Evolutionary conservation across 1,140 invertebrate species (phyloP).

Genomic region (Berghia stephanieae): DNA sequence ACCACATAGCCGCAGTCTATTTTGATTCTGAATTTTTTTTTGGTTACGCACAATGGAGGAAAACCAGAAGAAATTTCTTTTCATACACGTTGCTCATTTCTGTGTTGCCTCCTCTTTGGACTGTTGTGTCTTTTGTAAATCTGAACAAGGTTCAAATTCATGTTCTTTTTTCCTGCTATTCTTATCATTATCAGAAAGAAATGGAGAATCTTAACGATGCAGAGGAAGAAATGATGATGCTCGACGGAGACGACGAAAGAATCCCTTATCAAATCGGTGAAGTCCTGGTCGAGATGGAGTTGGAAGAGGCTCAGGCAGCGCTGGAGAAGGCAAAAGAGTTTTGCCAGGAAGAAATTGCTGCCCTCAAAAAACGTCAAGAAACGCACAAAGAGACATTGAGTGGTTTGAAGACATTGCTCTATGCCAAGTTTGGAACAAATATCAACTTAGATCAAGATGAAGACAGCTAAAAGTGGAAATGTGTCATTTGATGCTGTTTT

Average conservation of each 20-base stretch:
- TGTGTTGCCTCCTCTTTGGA: too few relatives aligned
- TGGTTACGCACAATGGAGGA: too few relatives aligned
- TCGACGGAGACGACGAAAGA: conserved; percentile 76
- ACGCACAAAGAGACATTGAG: conserved; percentile 82
- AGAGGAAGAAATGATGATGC: conserved; percentile 83
- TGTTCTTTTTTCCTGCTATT: conserved; percentile 32
- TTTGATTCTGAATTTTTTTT: too few relatives aligned
- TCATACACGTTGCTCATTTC: too few relatives aligned
- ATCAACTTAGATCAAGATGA: conserved; percentile 95
- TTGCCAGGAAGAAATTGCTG: conserved; percentile 76
- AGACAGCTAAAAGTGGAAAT: conserved; percentile 44
- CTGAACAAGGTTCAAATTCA: too few relatives aligned
- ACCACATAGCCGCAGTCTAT: too few relatives aligned
- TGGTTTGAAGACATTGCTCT: conserved; percentile 88
- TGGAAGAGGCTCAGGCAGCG: conserved; percentile 81
- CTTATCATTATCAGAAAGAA: conserved; percentile 77
- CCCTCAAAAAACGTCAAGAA: conserved; percentile 76
- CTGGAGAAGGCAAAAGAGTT: conserved; percentile 81
- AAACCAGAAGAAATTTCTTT: too few relatives aligned
- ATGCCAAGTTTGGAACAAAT: conserved; percentile 94
- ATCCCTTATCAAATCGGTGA: conserved; percentile 82
- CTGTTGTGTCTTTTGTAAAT: too few relatives aligned
- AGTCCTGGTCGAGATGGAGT: conserved; percentile 82
- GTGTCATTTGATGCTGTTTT: too few relatives aligned
- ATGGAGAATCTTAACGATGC: conserved; percentile 93